Conservation (phyloP, 2,888 invertebrate genomes). For the Eupithecia tripunctaria region DNA sequence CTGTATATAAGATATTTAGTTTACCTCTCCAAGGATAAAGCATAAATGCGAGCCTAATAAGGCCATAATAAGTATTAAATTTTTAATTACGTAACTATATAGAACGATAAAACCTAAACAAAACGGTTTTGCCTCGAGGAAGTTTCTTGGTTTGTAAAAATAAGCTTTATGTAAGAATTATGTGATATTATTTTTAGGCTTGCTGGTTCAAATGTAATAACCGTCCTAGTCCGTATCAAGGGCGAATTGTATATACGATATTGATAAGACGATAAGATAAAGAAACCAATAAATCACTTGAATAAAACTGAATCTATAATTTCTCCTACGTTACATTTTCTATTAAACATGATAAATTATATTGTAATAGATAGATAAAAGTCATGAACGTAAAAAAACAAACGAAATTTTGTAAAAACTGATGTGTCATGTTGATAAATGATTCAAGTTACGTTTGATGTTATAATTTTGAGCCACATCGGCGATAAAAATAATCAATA, state of each 20-base stretch:
- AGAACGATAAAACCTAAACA: not conserved
- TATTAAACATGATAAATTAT: constrained; percentile 3
- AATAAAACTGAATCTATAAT: constrained; percentile 9
- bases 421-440: not conserved
- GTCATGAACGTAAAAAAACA: not conserved
- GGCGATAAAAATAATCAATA: not conserved
- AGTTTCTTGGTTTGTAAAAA: not conserved
- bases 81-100: not conserved
- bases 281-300: constrained; percentile 19
- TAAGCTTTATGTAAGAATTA: constrained; percentile 42
- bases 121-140: not conserved
- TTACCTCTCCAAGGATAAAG: not conserved
- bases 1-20: not conserved
- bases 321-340: not conserved
- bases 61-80: not conserved
- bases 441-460: not conserved
- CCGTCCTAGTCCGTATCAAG: constrained; percentile 49
- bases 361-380: not conserved
- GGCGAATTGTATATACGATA: constrained; percentile 34
- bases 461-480: not conserved
- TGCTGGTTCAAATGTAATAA: not conserved
- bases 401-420: not conserved
- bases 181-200: constrained; percentile 60
- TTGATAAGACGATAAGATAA: constrained; percentile 34
- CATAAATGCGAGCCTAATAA: not conserved